Percentiles rank a stretch among this genome's conserved stretches.
These are phyloP conservation scores for Heteromyza rotundicornis DNA, from an alignment of 2,888 invertebrate species.

Conservation along the genomic window DNA sequence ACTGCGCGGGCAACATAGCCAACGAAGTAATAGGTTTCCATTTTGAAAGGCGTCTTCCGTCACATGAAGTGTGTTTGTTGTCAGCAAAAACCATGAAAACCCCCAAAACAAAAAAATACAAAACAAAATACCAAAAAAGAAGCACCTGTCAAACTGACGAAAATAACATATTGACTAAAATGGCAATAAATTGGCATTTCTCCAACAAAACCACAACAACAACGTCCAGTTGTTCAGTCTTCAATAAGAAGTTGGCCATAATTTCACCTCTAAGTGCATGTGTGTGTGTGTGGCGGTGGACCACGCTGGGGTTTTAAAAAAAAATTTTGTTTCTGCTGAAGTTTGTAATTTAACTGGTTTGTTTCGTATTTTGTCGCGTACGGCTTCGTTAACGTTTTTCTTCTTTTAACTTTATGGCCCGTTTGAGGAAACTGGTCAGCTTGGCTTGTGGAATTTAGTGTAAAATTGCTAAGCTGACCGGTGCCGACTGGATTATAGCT, in stretches of 20 bases:
- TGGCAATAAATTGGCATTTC: slow-evolving; percentile 2
- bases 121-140: too few relatives aligned
- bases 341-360: background rate
- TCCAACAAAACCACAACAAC: background rate
- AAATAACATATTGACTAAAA: background rate
- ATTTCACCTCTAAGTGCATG: background rate
- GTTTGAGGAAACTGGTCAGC: background rate
- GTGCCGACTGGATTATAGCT: background rate
- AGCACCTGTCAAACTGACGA: background rate
- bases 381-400: too few relatives aligned
- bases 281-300: background rate
- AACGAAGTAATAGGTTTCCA: too few relatives aligned
- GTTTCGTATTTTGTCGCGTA: background rate
- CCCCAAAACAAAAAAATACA: too few relatives aligned
- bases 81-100: too few relatives aligned
- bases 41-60: too few relatives aligned
- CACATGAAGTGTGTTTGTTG: background rate
- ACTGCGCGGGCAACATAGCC: background rate
- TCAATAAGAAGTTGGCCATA: slow-evolving; percentile 4
- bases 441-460: background rate
- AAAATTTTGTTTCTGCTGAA: background rate
- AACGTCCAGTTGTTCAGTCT: background rate
- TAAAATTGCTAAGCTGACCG: background rate
- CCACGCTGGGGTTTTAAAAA: too few relatives aligned
- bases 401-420: too few relatives aligned